Percentiles rank a stretch among this genome's conserved stretches.
These are phyloP conservation scores for Odobenus rosmarus DNA, from an alignment of 2,113 vertebrate genomes.

Conservation along the genomic window DNA sequence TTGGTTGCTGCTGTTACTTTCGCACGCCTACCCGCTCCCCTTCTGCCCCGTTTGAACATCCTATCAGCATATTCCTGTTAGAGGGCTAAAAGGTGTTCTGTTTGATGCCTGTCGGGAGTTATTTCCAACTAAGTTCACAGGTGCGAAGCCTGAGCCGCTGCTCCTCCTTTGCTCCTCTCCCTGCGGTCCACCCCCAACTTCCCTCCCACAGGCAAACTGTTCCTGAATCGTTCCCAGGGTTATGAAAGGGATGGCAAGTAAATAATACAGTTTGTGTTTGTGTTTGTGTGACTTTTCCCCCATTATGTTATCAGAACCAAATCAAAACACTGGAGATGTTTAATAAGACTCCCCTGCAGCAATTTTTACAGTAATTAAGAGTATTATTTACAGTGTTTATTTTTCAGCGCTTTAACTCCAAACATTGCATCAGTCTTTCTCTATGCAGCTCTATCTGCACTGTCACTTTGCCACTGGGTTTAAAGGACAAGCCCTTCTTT, in stretches of 20 bases:
- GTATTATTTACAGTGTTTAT: background rate
- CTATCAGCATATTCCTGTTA: background rate
- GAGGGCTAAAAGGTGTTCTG: background rate
- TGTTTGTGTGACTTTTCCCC: background rate
- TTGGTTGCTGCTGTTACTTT: background rate
- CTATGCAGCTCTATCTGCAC: background rate
- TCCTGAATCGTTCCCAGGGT: background rate
- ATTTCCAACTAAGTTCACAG: conserved; percentile 67
- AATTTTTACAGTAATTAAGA: conserved; percentile 22
- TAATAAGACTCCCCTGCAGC: background rate
- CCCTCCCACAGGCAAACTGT: conserved; percentile 15
- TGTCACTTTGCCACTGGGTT: background rate
- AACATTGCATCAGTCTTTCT: background rate
- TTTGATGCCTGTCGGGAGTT: conserved; percentile 57
- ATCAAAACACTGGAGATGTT: background rate
- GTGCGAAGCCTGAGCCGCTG: background rate
- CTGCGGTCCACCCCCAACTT: background rate
- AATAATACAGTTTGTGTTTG: background rate
- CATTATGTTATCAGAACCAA: background rate
- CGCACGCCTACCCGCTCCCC: background rate
- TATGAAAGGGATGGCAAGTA: conserved; percentile 8
- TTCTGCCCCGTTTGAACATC: background rate
- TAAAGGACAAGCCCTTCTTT: background rate
- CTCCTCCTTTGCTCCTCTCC: background rate
- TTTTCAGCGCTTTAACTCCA: background rate